Conservation (phyloP, 2,888 invertebrate species). For the Plebejus argus region DNA sequence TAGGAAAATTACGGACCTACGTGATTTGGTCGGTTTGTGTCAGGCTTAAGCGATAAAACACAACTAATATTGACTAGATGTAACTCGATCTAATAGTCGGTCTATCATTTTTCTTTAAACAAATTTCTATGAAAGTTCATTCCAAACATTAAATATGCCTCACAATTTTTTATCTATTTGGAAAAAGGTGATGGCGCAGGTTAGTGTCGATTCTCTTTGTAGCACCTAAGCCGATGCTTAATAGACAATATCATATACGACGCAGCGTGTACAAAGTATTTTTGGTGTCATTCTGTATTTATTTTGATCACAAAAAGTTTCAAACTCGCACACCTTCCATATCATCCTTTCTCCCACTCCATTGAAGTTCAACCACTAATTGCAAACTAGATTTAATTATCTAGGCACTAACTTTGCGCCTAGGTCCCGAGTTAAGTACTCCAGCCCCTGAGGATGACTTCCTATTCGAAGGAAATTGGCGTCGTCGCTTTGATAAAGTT, state of each 20-base stretch:
- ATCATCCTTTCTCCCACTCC: neutral
- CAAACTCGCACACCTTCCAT: neutral
- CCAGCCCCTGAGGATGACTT: conserved; percentile 47
- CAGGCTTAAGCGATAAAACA: neutral
- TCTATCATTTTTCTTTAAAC: no score
- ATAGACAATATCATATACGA: no score
- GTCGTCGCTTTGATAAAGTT: conserved; percentile 78
- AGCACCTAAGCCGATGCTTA: no score
- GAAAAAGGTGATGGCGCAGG: no score
- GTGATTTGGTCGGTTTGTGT: neutral
- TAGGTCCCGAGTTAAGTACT: conserved; percentile 41
- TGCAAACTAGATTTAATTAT: conserved; percentile 36
- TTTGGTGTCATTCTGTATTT: neutral
- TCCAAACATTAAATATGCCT: no score
- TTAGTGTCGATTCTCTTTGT: no score
- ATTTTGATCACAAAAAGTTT: neutral
- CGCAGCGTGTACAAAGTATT: no score
- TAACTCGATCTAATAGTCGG: no score
- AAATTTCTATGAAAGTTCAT: no score
- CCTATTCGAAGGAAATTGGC: conserved; percentile 66
- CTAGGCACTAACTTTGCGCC: conserved; percentile 40
- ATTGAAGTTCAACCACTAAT: neutral
- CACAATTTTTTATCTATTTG: no score
- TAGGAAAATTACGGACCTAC: neutral
- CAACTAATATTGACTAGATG: no score